Evolutionary conservation across 2,797 vertebrate genomes (phyloP).

Genomic region (Eulemur albifrons): DNA sequence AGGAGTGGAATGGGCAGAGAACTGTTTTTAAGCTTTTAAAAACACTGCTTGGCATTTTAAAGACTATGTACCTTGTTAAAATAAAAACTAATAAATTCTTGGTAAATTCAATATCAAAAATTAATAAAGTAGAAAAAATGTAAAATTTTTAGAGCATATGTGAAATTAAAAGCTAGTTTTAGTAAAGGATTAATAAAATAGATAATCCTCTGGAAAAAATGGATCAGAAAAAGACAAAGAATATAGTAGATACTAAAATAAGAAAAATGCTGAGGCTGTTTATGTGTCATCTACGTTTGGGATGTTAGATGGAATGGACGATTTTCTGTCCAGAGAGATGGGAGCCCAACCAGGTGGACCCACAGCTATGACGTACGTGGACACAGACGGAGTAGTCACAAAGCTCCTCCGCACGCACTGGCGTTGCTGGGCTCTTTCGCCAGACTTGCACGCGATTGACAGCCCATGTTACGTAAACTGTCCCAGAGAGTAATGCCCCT

Average conservation of each 20-base stretch:
- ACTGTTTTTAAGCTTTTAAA: neutral
- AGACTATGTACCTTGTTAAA: neutral
- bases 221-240: neutral
- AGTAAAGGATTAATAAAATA: neutral
- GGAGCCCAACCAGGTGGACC: too few relatives aligned
- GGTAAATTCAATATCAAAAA: neutral
- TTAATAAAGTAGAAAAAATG: neutral
- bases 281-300: rapidly evolving
- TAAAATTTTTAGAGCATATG: neutral
- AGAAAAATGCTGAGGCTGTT: too few relatives aligned
- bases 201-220: neutral
- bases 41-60: neutral
- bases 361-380: rapidly evolving
- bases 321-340: neutral
- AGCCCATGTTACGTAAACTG: too few relatives aligned
- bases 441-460: too few relatives aligned
- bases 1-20: neutral
- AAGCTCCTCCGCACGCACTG: rapidly evolving
- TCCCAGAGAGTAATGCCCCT: neutral
- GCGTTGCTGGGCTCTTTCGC: too few relatives aligned
- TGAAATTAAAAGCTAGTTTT: neutral
- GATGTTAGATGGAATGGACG: neutral
- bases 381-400: neutral
- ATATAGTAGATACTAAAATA: neutral
- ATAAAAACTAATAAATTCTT: neutral